Evolutionary conservation across 2,888 invertebrate genomes (phyloP).

Genomic region (Eudemis profundana): DNA sequence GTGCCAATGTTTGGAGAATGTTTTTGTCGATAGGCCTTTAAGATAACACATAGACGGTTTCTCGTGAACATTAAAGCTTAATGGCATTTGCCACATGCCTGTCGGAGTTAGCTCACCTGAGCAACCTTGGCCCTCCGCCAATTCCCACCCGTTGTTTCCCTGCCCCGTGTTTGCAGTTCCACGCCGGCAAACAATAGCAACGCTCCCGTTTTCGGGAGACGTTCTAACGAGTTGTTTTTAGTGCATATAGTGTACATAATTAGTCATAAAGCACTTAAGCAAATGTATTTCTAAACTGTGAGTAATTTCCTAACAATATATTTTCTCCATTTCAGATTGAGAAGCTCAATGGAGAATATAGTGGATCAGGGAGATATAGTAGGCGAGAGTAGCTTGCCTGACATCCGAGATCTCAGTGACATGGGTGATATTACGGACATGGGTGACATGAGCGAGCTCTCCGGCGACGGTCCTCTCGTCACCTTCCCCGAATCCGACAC

Average conservation of each 20-base stretch:
- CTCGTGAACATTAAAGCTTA: conserved; percentile 42
- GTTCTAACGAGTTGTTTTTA: conserved; percentile 19
- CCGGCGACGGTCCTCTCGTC: conserved; percentile 88
- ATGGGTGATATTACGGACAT: conserved; percentile 81
- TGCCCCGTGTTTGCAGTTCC: conserved; percentile 77
- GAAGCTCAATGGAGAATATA: conserved; percentile 92
- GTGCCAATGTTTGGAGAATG: conserved; percentile 60
- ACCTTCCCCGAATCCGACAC: conserved; percentile 93
- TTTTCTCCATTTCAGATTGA: conserved; percentile 80
- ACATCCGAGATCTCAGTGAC: conserved; percentile 80
- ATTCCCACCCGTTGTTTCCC: conserved; percentile 75
- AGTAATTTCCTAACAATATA: background rate
- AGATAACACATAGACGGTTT: conserved; percentile 40
- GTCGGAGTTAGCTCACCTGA: conserved; percentile 79
- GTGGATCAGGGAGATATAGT: conserved; percentile 87
- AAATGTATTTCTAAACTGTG: conserved; percentile 18
- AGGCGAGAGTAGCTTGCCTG: conserved; percentile 74
- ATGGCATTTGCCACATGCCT: conserved; percentile 51
- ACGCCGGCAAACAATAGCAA: conserved; percentile 81
- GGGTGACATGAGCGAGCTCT: conserved; percentile 78
- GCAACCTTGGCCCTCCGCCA: conserved; percentile 80
- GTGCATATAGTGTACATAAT: conserved; percentile 35
- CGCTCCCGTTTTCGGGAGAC: conserved; percentile 66
- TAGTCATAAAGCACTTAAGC: conserved; percentile 18
- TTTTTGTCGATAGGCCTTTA: conserved; percentile 58